phyloP scores from a whole-genome alignment of 2,888 invertebrate genomes.

The Stenichneumon culpator region DNA sequence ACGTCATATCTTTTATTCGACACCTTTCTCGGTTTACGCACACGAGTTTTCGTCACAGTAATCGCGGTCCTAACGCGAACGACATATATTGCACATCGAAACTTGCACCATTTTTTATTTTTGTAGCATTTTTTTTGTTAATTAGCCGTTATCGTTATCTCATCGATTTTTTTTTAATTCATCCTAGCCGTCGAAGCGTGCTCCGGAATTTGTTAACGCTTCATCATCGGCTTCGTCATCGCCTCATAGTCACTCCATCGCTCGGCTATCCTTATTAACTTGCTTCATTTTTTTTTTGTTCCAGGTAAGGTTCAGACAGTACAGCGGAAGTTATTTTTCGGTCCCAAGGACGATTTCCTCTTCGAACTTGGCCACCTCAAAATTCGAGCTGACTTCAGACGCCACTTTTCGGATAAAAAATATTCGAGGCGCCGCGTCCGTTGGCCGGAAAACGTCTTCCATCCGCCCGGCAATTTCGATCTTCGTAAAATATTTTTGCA shows the following conservation, averaged over 20 bases:
- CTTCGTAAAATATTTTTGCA: neutral
- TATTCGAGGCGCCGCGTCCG: neutral
- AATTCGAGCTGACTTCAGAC: neutral
- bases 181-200: constrained; percentile 24
- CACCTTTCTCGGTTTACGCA: neutral
- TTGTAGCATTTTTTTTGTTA: constrained; percentile 16
- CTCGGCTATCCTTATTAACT: neutral
- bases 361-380: neutral
- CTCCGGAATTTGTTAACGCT: constrained; percentile 18
- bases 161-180: constrained; percentile 8
- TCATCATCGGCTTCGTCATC: neutral
- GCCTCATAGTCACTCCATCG: neutral
- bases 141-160: neutral
- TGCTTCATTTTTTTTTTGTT: neutral
- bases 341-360: neutral
- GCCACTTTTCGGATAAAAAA: neutral
- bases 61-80: constrained; percentile 45
- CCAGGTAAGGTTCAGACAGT: neutral
- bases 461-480: neutral
- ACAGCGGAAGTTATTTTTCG: neutral
- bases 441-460: neutral
- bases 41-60: constrained; percentile 9
- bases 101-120: constrained; percentile 58
- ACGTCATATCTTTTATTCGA: constrained; percentile 22
- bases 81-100: constrained; percentile 63